Conservation (phyloP, 2,888 invertebrate genomes). For the Trissoscelio sp. region DNA sequence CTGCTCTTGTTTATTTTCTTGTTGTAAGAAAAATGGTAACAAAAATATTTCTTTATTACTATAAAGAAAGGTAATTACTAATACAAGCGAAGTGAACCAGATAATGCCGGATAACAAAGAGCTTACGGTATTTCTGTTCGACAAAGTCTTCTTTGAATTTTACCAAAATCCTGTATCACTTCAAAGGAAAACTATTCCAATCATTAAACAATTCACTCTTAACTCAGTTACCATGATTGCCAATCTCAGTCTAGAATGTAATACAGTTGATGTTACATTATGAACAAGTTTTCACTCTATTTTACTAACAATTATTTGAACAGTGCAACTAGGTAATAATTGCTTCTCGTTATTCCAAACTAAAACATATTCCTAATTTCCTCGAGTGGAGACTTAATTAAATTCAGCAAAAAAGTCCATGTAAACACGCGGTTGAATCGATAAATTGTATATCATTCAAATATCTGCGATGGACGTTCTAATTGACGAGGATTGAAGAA, state of each 20-base stretch:
- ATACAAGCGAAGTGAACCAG: constrained; percentile 27
- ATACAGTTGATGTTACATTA: constrained; percentile 15
- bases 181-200: constrained; percentile 49
- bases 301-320: constrained; percentile 23
- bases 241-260: constrained; percentile 66
- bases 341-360: not conserved
- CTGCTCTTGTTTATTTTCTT: too few relatives aligned
- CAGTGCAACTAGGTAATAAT: constrained; percentile 7
- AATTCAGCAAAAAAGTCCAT: too few relatives aligned
- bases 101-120: constrained; percentile 41
- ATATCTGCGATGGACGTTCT: too few relatives aligned
- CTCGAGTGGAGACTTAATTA: too few relatives aligned
- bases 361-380: not conserved
- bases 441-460: too few relatives aligned
- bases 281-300: constrained; percentile 20
- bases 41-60: too few relatives aligned
- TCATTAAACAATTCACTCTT: constrained; percentile 38
- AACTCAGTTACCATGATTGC: constrained; percentile 72
- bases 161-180: constrained; percentile 36
- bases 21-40: too few relatives aligned
- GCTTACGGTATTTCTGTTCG: constrained; percentile 30
- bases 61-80: constrained; percentile 43
- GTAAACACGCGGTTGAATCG: too few relatives aligned
- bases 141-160: constrained; percentile 40
- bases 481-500: too few relatives aligned